phyloP scores from a whole-genome alignment of 2,113 vertebrate genomes.

The Lutjanus erythropterus region DNA sequence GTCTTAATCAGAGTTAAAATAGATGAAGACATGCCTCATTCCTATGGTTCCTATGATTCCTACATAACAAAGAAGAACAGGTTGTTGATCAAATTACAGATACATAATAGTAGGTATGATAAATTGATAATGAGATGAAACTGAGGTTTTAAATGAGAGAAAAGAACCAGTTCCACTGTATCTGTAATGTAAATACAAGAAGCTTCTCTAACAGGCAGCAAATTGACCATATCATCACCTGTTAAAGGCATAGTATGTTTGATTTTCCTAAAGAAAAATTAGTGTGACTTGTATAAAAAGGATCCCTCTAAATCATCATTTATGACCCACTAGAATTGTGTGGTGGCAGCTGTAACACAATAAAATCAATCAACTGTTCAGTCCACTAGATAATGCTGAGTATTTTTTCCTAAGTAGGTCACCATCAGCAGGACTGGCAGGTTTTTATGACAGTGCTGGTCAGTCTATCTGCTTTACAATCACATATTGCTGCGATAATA shows the following conservation, averaged over 20 bases:
- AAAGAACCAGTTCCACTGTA: neutral
- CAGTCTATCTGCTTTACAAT: too few species aligned
- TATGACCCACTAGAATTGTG: too few species aligned
- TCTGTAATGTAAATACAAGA: neutral
- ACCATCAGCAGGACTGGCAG: too few species aligned
- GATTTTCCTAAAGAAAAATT: too few species aligned
- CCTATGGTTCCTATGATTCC: neutral
- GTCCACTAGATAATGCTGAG: too few species aligned
- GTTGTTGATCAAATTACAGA: neutral
- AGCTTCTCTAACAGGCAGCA: neutral
- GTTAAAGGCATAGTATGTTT: neutral
- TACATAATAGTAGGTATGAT: neutral
- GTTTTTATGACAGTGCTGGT: too few species aligned
- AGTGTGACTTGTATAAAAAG: too few species aligned
- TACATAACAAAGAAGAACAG: neutral
- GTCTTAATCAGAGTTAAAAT: conserved; percentile 16
- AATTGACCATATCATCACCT: neutral
- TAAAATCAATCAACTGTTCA: too few species aligned
- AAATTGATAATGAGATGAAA: neutral
- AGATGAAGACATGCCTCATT: neutral
- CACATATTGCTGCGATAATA: too few species aligned
- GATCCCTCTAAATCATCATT: too few species aligned
- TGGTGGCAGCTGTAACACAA: too few species aligned
- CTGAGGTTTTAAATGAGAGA: neutral
- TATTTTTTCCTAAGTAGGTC: too few species aligned